These are phyloP conservation scores for Lates japonicus DNA, from an alignment of 2,797 vertebrate species.

Conservation along the genomic window DNA sequence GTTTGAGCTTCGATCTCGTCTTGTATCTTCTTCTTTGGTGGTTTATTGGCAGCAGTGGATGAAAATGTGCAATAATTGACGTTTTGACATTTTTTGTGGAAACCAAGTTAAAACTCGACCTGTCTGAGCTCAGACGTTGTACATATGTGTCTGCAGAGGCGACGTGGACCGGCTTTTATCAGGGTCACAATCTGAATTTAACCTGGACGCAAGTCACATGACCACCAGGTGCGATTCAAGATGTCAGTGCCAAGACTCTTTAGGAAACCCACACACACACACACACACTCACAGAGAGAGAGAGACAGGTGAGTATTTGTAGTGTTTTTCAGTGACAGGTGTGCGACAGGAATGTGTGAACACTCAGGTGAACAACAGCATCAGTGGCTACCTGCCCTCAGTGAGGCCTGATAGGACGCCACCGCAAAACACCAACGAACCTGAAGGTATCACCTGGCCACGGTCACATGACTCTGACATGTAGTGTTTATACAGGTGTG, in stretches of 20 bases:
- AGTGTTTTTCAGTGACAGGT: slow-evolving; percentile 14
- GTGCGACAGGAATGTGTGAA: slow-evolving; percentile 76
- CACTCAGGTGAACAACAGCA: slow-evolving; percentile 83
- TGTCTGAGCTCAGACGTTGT: background rate
- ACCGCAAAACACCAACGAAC: background rate
- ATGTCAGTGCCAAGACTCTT: background rate
- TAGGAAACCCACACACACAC: slow-evolving; percentile 5
- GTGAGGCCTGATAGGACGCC: slow-evolving; percentile 32
- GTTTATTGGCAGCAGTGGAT: background rate
- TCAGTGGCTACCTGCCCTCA: slow-evolving; percentile 81
- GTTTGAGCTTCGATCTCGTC: too few relatives aligned
- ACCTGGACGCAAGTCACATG: slow-evolving; percentile 50
- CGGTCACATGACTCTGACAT: slow-evolving; percentile 24
- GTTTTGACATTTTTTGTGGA: background rate
- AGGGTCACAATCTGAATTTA: slow-evolving; percentile 31
- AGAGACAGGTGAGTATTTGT: slow-evolving; percentile 23
- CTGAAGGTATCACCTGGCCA: slow-evolving; percentile 45
- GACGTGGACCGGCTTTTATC: background rate
- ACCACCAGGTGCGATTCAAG: slow-evolving; percentile 11
- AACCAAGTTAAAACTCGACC: background rate
- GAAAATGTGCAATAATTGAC: background rate
- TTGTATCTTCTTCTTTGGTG: background rate
- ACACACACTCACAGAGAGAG: slow-evolving; percentile 24
- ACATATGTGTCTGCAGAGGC: too few relatives aligned
- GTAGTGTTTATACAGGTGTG: background rate